Evolutionary conservation across 2,888 invertebrate genomes (phyloP), one percentile per base, ranked within the genome.

Genomic region (Caenorhabditis sp.): DNA sequence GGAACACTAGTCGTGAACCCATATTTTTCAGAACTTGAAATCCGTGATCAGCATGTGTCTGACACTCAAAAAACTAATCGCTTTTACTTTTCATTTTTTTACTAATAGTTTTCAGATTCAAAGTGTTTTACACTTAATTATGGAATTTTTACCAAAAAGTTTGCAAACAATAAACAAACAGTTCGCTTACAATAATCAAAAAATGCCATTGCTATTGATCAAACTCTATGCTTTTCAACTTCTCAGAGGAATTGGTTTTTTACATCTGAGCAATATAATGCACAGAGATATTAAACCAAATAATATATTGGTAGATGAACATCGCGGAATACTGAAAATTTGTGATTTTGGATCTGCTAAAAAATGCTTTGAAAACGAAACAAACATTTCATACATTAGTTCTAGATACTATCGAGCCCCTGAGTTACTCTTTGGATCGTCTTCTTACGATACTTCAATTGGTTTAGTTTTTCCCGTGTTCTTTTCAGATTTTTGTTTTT

Each of bases 281-380:
- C 85, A 85, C 67, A 82, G 85, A 11, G 85, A 85, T 53, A 84
- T 85, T 40, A 85, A 85, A 44, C 85, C 85, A 9, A 82, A 82
- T 35, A 89, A 89, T 58, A 55, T 89, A 9, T 74, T 89, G 11
- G 85, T 89, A 47, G 87, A 89, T 65, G 76, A 83, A 13, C 80
- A 72, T 20, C 61, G 67, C n/a, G 88, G 87, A 9, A 62, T 85
- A 9, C 64, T 89, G 9, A 89, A 89, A 67, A 80, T 89, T 20
- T 89, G 88, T 18, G 89, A 89, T 56, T 89, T 89, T 65, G 89
- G 89, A 13, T 87, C 87, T 13, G 88, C 89, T 22, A 89, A 89
- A 51, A 68, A 77, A 9, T 69, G 86, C 11, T 62, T 47, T 1
- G 64, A 74, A 9, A 69, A 79, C 18, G 81, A 85, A 15, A 37